Evolutionary conservation across 2,797 vertebrate genomes (phyloP), one percentile per base, ranked within the genome.

Genomic region (Streptopelia turtur): DNA sequence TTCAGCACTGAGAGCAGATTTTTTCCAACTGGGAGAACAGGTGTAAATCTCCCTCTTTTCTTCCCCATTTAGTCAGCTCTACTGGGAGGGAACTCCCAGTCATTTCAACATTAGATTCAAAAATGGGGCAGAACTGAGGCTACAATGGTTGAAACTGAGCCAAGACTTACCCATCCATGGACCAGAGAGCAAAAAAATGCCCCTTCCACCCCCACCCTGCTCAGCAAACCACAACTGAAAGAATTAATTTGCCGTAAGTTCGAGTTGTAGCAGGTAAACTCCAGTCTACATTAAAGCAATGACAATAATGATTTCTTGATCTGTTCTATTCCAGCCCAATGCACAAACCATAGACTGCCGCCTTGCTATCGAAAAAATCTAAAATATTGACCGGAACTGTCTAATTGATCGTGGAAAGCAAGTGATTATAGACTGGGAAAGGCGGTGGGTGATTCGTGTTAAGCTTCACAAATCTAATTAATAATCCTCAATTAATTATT

Each of bases 391-490:
- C 43, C 64, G 66, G 31, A 33, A n/a, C 49, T 27, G 43, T 39
- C 55, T 70, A 76, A 90, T 86, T 61, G 45, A 83, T 68, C 1
- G 2, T 10, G 59, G 80, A 85, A 87, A 24, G 66, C 53, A 65
- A 90, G 72, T 9, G 22, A 72, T 92, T 93, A 94, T 39, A 79
- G 88, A 95, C 33, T n/a, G 64, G 61, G 63, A 72, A 86, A 68
- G 57, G n/a, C 69, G 35, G 86, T 1, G 0, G 0, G 72, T 1
- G 5, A 85, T 60, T 87, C n/a, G 5, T 20, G 33, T 37, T 37
- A 87, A 91, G 33, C 60, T 94, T 88, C 76, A 60, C 61, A 83
- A 89, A 91, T 89, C 77, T 76, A 61, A 94, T 90, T 92, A 94
- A 92, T 89, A 93, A 87, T 22, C 85, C 61, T 28, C 52, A 30